Percentiles rank a stretch among this genome's conserved stretches.
Evolutionary conservation across 2,797 vertebrate species (phyloP).

Genomic region (Psittacula derbiana): DNA sequence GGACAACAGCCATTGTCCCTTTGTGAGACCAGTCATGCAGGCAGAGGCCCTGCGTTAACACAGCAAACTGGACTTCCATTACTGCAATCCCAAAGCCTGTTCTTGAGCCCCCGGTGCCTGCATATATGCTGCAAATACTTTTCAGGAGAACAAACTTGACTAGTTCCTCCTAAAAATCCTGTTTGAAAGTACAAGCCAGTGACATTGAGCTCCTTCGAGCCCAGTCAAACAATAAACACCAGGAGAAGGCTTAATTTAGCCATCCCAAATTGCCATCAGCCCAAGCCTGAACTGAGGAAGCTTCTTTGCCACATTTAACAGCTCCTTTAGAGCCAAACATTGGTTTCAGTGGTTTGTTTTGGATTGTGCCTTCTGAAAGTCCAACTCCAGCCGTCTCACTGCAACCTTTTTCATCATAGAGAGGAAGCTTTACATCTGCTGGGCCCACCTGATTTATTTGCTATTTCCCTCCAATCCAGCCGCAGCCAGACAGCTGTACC

Average conservation of each 20-base stretch:
- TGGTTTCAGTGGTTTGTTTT: conserved; percentile 17
- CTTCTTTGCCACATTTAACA: neutral
- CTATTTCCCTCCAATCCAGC: neutral
- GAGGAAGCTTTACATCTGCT: neutral
- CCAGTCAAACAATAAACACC: neutral
- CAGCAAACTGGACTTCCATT: neutral
- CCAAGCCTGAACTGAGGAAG: neutral
- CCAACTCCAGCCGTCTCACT: neutral
- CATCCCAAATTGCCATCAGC: neutral
- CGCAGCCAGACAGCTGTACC: neutral
- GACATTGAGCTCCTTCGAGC: neutral
- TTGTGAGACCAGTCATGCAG: neutral
- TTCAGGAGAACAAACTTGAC: neutral
- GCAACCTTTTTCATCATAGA: neutral
- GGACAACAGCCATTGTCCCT: neutral
- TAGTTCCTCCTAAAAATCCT: neutral
- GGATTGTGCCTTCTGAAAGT: neutral
- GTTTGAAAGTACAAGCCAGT: neutral
- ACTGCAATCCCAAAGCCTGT: neutral
- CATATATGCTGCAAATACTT: neutral
- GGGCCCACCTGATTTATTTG: neutral
- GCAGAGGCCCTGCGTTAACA: neutral
- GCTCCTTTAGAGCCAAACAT: neutral
- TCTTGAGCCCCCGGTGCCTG: neutral
- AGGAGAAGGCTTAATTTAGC: neutral